Conservation (phyloP, 2,797 vertebrate species). For the Sebastes itinus region DNA sequence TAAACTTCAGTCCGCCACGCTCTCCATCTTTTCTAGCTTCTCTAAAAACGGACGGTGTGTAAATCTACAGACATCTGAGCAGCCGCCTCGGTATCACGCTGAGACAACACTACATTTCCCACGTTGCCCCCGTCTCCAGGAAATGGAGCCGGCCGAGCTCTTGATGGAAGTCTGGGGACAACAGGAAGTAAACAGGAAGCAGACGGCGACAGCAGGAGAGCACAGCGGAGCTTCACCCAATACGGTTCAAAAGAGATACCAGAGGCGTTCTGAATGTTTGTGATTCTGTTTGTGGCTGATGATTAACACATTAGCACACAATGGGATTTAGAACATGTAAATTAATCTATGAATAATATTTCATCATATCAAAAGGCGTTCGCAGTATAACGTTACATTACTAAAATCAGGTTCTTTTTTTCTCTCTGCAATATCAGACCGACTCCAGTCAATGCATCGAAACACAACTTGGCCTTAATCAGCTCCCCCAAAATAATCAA, state of each 20-base stretch:
- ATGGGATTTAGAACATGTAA: background rate
- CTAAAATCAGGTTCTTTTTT: background rate
- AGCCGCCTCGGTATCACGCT: background rate
- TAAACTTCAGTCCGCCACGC: background rate
- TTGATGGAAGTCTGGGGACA: slow-evolving; percentile 13
- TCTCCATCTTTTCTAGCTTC: background rate
- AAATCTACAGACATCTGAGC: slow-evolving; percentile 1
- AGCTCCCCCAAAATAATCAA: background rate
- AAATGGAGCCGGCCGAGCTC: slow-evolving; percentile 11
- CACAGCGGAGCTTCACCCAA: background rate
- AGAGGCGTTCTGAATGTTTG: background rate
- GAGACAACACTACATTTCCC: slow-evolving; percentile 50
- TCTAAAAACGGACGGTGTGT: background rate
- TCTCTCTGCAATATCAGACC: background rate
- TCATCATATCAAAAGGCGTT: background rate
- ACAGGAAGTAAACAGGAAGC: slow-evolving; percentile 56
- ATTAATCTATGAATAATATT: background rate
- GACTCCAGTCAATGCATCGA: background rate
- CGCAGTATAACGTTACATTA: background rate
- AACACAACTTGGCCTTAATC: background rate
- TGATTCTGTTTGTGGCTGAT: background rate
- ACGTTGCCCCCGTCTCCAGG: slow-evolving; percentile 28
- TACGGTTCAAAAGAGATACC: background rate
- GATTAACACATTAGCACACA: background rate
- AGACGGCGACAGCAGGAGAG: background rate